These are phyloP conservation scores for Stichodactyla helianthus DNA, from an alignment of 64 coral and sea anemone genomes.

Conservation along the genomic window DNA sequence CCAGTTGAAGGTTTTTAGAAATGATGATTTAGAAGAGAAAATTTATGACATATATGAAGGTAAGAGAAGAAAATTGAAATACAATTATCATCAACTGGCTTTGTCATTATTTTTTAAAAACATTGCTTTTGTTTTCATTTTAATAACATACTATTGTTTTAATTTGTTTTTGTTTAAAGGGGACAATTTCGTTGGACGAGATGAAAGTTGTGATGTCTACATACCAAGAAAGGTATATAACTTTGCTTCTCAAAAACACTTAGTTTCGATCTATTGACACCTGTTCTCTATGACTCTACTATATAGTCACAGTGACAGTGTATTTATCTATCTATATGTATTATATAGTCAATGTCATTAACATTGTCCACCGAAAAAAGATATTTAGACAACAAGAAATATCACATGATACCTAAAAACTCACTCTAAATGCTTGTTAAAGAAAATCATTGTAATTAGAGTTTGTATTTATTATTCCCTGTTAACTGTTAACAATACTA, in stretches of 20 bases:
- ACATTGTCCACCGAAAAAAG: too few relatives aligned
- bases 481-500: too few relatives aligned
- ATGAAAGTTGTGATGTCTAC: conserved; percentile 19
- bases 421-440: too few relatives aligned
- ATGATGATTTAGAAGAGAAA: conserved; percentile 38
- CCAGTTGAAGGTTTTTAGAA: conserved; percentile 43
- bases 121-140: neutral
- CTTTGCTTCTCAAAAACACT: neutral
- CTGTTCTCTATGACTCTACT: neutral
- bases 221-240: conserved; percentile 16
- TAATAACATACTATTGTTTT: neutral
- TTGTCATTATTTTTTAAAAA: neutral
- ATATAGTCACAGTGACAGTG: too few relatives aligned
- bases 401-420: too few relatives aligned
- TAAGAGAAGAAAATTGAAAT: neutral
- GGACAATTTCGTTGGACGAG: conserved; percentile 59
- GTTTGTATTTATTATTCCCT: too few relatives aligned
- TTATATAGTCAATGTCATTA: too few relatives aligned
- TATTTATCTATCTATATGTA: neutral
- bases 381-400: too few relatives aligned
- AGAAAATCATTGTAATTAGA: too few relatives aligned
- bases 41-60: conserved; percentile 37
- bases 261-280: neutral
- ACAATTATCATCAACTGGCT: neutral
- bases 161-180: conserved; percentile 16